Percentiles rank a stretch among this genome's conserved stretches.
Conservation (phyloP, 2,113 vertebrate species). For the Illadopsis cleaveri region DNA sequence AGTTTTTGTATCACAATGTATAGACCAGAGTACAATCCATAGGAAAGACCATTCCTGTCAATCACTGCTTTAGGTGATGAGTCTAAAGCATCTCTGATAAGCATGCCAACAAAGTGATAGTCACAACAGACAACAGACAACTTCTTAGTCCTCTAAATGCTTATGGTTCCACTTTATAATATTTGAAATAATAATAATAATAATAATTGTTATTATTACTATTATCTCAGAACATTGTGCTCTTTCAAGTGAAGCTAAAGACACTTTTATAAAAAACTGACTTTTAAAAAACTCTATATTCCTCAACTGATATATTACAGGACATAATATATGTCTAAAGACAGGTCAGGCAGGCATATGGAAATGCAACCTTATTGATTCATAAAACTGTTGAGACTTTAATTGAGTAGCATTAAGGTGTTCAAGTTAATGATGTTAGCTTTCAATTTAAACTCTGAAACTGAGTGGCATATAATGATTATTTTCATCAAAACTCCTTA, state of each 20-base stretch:
- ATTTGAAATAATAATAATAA: background rate
- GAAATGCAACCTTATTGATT: conserved; percentile 7
- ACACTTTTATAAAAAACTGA: background rate
- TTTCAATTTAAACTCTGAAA: conserved; percentile 12
- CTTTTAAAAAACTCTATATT: background rate
- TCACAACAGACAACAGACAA: background rate
- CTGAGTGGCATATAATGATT: background rate
- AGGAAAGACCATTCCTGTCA: background rate
- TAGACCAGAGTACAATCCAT: background rate
- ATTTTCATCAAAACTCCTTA: background rate
- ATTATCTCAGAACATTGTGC: background rate
- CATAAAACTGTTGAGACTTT: conserved; percentile 19
- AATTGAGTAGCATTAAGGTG: background rate
- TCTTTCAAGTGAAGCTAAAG: background rate
- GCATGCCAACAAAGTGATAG: background rate
- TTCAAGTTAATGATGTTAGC: conserved; percentile 9
- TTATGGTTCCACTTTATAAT: background rate
- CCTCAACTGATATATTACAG: background rate
- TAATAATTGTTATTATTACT: background rate
- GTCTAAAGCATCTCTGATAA: background rate
- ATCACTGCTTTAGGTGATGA: background rate
- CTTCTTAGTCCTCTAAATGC: background rate
- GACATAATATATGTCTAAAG: background rate
- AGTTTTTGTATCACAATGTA: background rate
- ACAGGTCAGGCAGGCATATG: background rate